Conservation (phyloP, 1,140 invertebrate genomes). For the Drosophila pallidifrons region DNA sequence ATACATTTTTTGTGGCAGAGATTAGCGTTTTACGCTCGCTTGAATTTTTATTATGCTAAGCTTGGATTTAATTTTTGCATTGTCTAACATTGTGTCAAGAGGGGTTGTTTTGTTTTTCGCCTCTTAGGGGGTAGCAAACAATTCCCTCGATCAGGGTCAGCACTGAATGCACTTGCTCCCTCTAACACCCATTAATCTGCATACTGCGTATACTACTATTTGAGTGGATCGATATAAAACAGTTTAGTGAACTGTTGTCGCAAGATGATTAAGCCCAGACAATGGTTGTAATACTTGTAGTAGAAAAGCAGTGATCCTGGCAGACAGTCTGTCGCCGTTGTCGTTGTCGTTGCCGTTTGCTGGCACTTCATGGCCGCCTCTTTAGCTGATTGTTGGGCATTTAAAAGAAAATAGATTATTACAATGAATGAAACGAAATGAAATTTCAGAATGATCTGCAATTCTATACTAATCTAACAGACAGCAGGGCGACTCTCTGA, state of each 20-base stretch:
- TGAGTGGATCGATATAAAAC: conserved; percentile 30
- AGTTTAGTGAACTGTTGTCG: conserved; percentile 51
- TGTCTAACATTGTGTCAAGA: conserved; percentile 65
- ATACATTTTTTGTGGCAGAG: conserved; percentile 61
- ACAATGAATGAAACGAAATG: conserved; percentile 80
- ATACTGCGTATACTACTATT: neutral
- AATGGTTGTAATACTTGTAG: conserved; percentile 3
- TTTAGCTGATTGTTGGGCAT: conserved; percentile 66
- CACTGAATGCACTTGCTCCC: conserved; percentile 42
- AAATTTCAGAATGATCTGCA: conserved; percentile 83
- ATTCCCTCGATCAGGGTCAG: conserved; percentile 20
- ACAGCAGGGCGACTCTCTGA: conserved; percentile 49
- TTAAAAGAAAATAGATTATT: conserved; percentile 82
- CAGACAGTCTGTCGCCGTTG: conserved; percentile 74
- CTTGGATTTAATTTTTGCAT: conserved; percentile 76
- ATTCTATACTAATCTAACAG: conserved; percentile 79
- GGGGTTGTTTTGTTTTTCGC: conserved; percentile 66
- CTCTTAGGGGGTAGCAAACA: conserved; percentile 37
- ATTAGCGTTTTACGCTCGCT: conserved; percentile 84
- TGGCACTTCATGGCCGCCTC: conserved; percentile 42
- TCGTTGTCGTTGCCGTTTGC: conserved; percentile 54
- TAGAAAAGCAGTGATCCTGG: conserved; percentile 51
- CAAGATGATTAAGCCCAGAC: conserved; percentile 49
- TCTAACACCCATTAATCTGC: neutral
- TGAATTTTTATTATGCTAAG: conserved; percentile 84